phyloP scores from a whole-genome alignment of 2,888 invertebrate genomes.

The Cheilosia soror region DNA sequence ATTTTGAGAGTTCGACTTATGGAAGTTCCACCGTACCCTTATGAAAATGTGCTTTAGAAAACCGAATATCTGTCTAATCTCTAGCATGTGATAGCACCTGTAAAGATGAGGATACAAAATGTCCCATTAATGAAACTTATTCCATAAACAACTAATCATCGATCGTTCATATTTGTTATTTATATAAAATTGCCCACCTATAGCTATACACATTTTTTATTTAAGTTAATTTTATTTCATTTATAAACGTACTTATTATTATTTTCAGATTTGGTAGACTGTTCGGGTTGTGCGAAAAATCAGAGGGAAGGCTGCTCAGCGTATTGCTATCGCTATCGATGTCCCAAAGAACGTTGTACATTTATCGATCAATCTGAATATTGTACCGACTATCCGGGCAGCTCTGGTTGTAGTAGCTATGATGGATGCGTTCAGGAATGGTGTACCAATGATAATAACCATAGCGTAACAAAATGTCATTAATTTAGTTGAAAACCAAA shows the following conservation, averaged over 20 bases:
- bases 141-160: no score
- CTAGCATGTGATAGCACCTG: no score
- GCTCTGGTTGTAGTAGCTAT: slow-evolving; percentile 42
- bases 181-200: no score
- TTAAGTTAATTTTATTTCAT: no score
- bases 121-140: no score
- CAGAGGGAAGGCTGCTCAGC: slow-evolving; percentile 49
- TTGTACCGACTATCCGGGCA: slow-evolving; percentile 44
- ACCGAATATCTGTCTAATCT: no score
- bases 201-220: no score
- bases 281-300: slow-evolving; percentile 59
- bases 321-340: slow-evolving; percentile 65
- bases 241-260: background rate
- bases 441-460: slow-evolving; percentile 30
- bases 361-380: slow-evolving; percentile 56
- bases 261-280: slow-evolving; percentile 42
- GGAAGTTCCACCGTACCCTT: no score
- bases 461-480: background rate
- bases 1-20: no score
- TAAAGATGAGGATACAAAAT: no score
- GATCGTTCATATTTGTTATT: no score
- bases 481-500: background rate
- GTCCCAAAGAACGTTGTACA: slow-evolving; percentile 28
- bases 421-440: slow-evolving; percentile 66
- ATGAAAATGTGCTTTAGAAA: no score